phyloP scores from a whole-genome alignment of 2,888 invertebrate species.

The Melanostoma scalare region DNA sequence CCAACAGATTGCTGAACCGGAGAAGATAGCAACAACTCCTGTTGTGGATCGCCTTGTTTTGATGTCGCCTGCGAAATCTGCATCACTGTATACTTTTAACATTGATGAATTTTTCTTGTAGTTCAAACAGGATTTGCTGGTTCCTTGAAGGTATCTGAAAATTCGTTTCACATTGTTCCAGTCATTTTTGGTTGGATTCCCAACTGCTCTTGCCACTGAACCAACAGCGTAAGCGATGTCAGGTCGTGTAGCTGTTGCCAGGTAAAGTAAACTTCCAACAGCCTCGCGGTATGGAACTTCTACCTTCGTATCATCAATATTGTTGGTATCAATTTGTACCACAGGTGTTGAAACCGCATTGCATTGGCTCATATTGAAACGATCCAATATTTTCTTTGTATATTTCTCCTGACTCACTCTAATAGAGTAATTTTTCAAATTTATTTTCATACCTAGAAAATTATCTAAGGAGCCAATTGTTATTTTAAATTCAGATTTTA shows the following conservation, averaged over 20 bases:
- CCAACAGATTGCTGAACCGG: no score
- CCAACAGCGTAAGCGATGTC: constrained; percentile 3
- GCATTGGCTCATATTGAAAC: constrained; percentile 7
- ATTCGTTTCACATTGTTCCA: constrained; percentile 35
- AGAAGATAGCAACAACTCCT: no score
- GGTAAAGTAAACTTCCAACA: constrained; percentile 8
- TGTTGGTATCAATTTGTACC: no score
- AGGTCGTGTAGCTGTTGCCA: constrained; percentile 14
- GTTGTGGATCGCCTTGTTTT: no score
- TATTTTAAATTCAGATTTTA: constrained; percentile 27
- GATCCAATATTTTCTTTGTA: constrained; percentile 6
- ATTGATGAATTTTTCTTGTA: neutral
- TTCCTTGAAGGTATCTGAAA: constrained; percentile 39
- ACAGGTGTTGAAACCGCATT: neutral
- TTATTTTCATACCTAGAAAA: constrained; percentile 33
- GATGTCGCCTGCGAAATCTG: no score
- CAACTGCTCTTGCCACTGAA: constrained; percentile 16
- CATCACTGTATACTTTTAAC: no score
- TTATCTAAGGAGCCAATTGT: constrained; percentile 22
- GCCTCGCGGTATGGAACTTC: constrained; percentile 6
- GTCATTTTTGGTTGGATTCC: constrained; percentile 18
- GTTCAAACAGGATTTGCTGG: constrained; percentile 8
- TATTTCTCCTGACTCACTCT: constrained; percentile 8
- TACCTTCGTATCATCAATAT: constrained; percentile 1
- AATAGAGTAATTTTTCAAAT: constrained; percentile 9